Evolutionary conservation across 1,140 invertebrate species (phyloP).

Genomic region (Copidosoma floridanum): DNA sequence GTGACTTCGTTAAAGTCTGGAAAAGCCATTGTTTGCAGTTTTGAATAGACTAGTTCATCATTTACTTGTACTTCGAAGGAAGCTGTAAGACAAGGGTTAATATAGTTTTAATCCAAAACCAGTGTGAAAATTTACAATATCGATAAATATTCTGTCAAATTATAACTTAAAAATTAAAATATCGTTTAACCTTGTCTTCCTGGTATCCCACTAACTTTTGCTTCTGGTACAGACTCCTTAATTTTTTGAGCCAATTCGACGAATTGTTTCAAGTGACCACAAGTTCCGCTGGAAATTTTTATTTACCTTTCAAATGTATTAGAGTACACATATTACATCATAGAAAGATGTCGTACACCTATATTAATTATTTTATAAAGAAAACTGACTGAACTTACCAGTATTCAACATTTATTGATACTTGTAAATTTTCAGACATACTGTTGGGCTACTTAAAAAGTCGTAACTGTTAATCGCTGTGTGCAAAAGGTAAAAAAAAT

Average conservation of each 20-base stretch:
- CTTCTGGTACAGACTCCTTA: conserved; percentile 55
- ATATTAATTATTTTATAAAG: too few species aligned
- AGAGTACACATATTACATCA: neutral
- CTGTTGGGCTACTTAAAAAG: too few species aligned
- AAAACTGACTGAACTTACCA: too few species aligned
- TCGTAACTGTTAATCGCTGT: too few species aligned
- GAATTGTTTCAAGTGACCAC: conserved; percentile 65
- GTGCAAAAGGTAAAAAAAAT: too few species aligned
- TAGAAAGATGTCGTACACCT: too few species aligned
- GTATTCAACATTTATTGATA: conserved; percentile 55
- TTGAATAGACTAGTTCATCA: conserved; percentile 64
- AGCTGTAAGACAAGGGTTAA: conserved; percentile 50
- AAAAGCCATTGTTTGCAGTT: conserved; percentile 64
- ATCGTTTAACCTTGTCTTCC: conserved; percentile 58
- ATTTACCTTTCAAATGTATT: too few species aligned
- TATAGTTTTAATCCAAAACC: too few species aligned
- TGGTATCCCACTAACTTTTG: conserved; percentile 57
- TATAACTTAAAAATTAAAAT: neutral
- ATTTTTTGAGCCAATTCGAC: conserved; percentile 59
- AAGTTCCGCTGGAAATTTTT: conserved; percentile 61
- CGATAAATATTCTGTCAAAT: too few species aligned
- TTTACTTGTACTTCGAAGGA: conserved; percentile 68
- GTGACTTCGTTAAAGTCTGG: conserved; percentile 64
- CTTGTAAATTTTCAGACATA: conserved; percentile 7
- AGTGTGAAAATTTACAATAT: too few species aligned